Evolutionary conservation across 2,888 invertebrate genomes (phyloP).

Genomic region (Lasioglossum vierecki): DNA sequence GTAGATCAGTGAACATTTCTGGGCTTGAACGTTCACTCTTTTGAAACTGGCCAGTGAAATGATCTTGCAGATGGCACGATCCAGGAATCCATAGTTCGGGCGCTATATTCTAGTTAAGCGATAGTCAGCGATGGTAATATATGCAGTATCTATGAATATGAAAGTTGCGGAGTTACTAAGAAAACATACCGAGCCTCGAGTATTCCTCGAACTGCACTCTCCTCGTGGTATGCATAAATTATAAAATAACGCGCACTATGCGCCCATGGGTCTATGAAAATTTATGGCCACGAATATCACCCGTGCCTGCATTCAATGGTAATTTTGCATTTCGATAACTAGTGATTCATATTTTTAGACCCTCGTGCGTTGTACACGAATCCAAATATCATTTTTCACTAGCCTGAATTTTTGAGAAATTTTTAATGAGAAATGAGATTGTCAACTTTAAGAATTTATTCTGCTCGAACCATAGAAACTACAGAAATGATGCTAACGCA

Average conservation of each 20-base stretch:
- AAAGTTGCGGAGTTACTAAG: conserved; percentile 80
- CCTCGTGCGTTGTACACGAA: not conserved
- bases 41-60: not conserved
- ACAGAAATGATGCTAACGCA: not conserved
- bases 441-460: not conserved
- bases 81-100: not conserved
- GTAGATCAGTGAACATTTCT: not conserved
- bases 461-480: not conserved
- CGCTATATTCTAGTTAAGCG: conserved; percentile 4
- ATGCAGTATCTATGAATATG: conserved; percentile 81
- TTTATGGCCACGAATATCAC: not conserved
- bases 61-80: not conserved
- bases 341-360: not conserved
- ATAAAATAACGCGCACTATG: not conserved
- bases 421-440: not conserved
- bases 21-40: not conserved
- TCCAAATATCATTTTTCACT: not conserved
- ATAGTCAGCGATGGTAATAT: conserved; percentile 72
- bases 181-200: conserved; percentile 72
- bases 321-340: not conserved
- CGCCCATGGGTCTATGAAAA: not conserved
- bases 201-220: conserved; percentile 21
- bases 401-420: not conserved
- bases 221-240: not conserved
- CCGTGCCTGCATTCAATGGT: not conserved